Evolutionary conservation across 2,113 vertebrate genomes (phyloP).

Genomic region (Otolemur garnettii): DNA sequence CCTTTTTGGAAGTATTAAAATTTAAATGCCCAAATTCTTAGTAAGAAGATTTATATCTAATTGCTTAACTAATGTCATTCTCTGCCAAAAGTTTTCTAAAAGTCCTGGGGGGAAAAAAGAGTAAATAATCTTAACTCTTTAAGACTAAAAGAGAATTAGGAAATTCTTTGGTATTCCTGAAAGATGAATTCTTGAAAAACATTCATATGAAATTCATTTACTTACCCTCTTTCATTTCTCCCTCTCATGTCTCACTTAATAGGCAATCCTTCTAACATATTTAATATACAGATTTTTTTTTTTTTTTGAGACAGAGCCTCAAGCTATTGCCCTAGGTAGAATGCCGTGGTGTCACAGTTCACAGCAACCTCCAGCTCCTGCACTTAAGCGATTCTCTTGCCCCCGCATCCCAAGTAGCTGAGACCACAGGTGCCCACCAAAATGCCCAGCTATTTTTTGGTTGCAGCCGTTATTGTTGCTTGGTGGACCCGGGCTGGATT

Average conservation of each 20-base stretch:
- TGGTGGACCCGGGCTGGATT: too few relatives aligned
- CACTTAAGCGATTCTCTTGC: too few relatives aligned
- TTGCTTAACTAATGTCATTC: neutral
- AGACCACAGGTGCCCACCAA: too few relatives aligned
- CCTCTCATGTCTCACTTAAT: neutral
- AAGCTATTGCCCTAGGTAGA: too few relatives aligned
- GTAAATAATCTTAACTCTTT: neutral
- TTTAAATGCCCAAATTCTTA: neutral
- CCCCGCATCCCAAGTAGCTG: too few relatives aligned
- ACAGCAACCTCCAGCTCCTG: too few relatives aligned
- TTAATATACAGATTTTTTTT: too few relatives aligned
- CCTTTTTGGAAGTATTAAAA: constrained; percentile 4
- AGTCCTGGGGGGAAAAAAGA: neutral
- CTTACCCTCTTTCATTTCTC: neutral
- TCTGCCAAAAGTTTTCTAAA: neutral
- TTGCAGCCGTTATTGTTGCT: too few relatives aligned
- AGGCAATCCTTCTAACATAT: neutral
- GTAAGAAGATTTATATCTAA: neutral
- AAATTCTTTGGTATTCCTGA: neutral
- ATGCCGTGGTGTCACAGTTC: too few relatives aligned
- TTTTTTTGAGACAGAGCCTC: too few relatives aligned
- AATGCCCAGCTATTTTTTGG: too few relatives aligned
- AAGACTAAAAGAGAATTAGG: neutral
- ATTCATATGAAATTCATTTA: constrained; percentile 18
- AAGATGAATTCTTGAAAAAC: constrained; percentile 25